These are phyloP conservation scores for Aldrovandia affinis DNA, from an alignment of 2,797 vertebrate genomes.

Conservation along the genomic window DNA sequence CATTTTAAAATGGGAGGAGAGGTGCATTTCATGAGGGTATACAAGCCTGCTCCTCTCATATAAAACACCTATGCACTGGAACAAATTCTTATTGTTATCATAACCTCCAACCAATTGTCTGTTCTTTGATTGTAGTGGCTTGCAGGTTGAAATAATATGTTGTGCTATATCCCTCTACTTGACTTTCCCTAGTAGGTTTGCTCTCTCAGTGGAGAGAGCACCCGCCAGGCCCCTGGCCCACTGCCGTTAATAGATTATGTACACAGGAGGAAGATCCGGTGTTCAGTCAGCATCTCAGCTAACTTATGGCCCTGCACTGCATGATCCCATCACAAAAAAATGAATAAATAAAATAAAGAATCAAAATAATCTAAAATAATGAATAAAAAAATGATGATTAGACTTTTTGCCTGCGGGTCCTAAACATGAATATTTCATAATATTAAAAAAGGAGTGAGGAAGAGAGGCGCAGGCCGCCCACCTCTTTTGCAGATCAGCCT, in stretches of 20 bases:
- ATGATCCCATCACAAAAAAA: background rate
- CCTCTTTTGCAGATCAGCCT: background rate
- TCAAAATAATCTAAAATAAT: background rate
- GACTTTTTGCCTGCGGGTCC: background rate
- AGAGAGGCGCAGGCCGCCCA: background rate
- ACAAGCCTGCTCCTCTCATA: background rate
- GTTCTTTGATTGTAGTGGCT: background rate
- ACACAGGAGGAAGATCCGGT: background rate
- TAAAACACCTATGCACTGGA: background rate
- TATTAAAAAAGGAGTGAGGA: background rate
- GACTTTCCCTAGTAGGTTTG: background rate
- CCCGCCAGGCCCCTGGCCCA: background rate
- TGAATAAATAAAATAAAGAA: background rate
- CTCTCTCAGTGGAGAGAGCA: background rate
- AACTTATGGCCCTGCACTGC: background rate
- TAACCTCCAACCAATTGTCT: background rate
- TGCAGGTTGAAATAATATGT: background rate
- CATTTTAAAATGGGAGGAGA: background rate
- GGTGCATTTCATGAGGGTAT: background rate
- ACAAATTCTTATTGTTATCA: background rate
- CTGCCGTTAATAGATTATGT: background rate
- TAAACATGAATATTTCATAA: constrained; percentile 12
- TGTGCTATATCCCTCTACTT: background rate
- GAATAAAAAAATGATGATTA: background rate
- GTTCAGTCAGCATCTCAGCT: background rate